Percentiles rank a stretch among this genome's conserved stretches.
These are phyloP conservation scores for Pachycephus smyrnensis DNA, from an alignment of 2,888 invertebrate species.

Conservation along the genomic window DNA sequence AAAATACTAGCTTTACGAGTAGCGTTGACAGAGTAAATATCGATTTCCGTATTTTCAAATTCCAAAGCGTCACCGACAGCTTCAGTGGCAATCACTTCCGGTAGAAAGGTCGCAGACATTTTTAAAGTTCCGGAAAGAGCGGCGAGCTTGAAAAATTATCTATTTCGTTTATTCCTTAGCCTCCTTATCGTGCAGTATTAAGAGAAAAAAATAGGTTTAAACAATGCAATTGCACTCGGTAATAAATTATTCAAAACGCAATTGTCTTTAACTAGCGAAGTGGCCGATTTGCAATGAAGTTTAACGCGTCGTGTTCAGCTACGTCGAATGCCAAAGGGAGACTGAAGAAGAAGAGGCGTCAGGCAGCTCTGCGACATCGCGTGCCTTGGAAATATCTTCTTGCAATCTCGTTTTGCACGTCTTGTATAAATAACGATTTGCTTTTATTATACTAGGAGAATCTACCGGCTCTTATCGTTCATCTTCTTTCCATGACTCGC, in stretches of 20 bases:
- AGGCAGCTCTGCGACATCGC: conserved; percentile 42
- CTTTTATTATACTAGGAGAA: neutral
- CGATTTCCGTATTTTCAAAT: neutral
- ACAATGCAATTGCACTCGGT: neutral
- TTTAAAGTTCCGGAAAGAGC: neutral
- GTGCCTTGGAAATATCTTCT: conserved; percentile 49
- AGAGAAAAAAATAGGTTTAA: neutral
- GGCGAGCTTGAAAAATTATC: neutral
- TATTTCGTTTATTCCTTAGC: neutral
- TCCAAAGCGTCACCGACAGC: neutral
- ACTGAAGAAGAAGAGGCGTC: conserved; percentile 19
- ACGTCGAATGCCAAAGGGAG: neutral
- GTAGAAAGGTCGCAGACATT: neutral
- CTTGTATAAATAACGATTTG: conserved; percentile 22
- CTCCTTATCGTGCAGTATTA: neutral
- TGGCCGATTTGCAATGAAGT: neutral
- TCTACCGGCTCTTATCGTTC: neutral
- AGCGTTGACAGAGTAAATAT: neutral
- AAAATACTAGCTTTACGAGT: conserved; percentile 72
- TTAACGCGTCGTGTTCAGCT: neutral
- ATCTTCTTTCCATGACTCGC: neutral
- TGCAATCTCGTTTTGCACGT: conserved; percentile 31
- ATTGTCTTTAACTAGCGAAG: neutral
- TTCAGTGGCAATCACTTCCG: neutral
- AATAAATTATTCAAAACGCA: neutral